A percentile compares a stretch with the other conserved stretches of the same genome.
These are phyloP conservation scores for Sebastes miniatus DNA, from an alignment of 2,797 vertebrate genomes.

Conservation along the genomic window DNA sequence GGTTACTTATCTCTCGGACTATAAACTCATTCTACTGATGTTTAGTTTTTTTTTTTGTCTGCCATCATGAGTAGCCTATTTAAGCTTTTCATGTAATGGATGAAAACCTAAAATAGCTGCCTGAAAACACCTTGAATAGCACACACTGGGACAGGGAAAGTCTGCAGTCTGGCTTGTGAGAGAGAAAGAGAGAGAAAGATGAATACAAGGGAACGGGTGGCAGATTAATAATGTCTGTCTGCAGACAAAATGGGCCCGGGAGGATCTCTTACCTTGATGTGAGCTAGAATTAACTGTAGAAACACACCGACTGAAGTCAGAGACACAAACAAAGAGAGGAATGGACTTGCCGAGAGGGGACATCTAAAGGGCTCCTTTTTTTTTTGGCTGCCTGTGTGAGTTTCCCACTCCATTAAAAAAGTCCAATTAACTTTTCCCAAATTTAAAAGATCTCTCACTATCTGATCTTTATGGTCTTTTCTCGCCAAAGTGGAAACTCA, in stretches of 20 bases:
- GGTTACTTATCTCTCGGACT: conserved; percentile 5
- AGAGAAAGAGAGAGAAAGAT: neutral
- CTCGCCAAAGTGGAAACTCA: neutral
- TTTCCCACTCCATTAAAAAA: conserved; percentile 33
- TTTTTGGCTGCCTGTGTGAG: conserved; percentile 1
- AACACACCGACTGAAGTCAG: neutral
- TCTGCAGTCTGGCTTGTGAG: conserved; percentile 3
- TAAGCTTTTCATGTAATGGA: neutral
- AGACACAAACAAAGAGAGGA: conserved; percentile 16
- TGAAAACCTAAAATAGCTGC: conserved; percentile 18
- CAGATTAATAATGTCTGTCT: conserved; percentile 40
- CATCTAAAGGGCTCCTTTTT: neutral
- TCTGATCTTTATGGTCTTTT: neutral
- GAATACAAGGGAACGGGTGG: conserved; percentile 14
- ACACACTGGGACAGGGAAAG: neutral
- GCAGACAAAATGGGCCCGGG: conserved; percentile 1
- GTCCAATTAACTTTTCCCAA: conserved; percentile 22
- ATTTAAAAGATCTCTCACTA: neutral
- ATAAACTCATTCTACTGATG: neutral
- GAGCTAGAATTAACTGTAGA: conserved; percentile 13
- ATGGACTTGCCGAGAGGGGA: neutral
- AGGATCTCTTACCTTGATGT: conserved; percentile 29
- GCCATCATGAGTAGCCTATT: neutral
- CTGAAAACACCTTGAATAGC: conserved; percentile 21
- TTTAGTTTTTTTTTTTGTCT: neutral